These are phyloP conservation scores for Cosmia pyralina DNA, from an alignment of 2,888 invertebrate genomes.

Conservation along the genomic window DNA sequence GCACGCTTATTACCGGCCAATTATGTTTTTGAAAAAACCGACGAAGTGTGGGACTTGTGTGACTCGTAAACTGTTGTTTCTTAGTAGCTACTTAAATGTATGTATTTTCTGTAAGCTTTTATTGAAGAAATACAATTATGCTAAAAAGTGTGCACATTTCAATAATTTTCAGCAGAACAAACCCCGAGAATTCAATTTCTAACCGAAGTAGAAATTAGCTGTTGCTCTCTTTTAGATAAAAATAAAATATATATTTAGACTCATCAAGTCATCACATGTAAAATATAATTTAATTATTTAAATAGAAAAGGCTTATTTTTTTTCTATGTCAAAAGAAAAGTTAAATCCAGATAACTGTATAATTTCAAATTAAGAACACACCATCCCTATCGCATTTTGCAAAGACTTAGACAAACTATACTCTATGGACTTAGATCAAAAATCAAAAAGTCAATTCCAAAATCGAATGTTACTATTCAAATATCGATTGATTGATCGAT, in stretches of 20 bases:
- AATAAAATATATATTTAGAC: too few relatives aligned
- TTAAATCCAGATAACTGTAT: background rate
- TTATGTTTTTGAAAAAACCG: constrained; percentile 60
- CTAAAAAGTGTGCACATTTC: background rate
- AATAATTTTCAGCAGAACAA: background rate
- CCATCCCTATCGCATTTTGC: constrained; percentile 13
- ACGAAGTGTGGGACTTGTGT: constrained; percentile 47
- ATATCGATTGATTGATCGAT: constrained; percentile 88
- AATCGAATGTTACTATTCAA: constrained; percentile 80
- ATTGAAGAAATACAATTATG: constrained; percentile 10
- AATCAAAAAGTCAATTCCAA: constrained; percentile 72
- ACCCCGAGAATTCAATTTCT: background rate
- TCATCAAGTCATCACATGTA: background rate
- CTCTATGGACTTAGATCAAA: constrained; percentile 25
- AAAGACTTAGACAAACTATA: too few relatives aligned
- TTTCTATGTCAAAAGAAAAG: constrained; percentile 4
- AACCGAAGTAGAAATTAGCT: background rate
- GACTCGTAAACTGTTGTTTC: constrained; percentile 44
- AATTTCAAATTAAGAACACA: constrained; percentile 25
- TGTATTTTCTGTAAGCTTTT: constrained; percentile 13
- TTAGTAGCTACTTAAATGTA: constrained; percentile 22
- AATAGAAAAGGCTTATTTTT: background rate
- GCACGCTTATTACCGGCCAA: constrained; percentile 68
- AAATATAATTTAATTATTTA: too few relatives aligned
- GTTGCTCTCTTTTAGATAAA: background rate